Conservation (phyloP, 2,797 vertebrate species). For the Erpetoichthys calabaricus region DNA sequence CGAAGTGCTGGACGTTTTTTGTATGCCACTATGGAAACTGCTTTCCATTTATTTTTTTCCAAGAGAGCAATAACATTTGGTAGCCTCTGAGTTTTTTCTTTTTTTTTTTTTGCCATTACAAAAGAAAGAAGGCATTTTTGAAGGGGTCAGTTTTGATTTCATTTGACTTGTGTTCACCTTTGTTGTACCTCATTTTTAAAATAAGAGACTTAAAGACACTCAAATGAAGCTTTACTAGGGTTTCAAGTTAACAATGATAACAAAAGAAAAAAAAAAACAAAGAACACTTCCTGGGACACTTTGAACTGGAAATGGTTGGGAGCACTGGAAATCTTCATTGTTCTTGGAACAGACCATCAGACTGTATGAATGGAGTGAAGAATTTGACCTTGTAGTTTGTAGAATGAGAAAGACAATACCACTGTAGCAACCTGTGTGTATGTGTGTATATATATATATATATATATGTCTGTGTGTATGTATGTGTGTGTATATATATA, state of each 20-base stretch:
- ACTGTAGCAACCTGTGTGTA: too few relatives aligned
- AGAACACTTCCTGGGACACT: not conserved
- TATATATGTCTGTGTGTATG: too few relatives aligned
- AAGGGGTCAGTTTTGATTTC: conserved; percentile 7
- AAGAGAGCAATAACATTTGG: conserved; percentile 27
- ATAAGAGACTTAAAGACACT: conserved; percentile 12
- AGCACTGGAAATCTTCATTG: too few relatives aligned
- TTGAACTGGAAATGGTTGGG: not conserved
- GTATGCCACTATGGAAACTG: not conserved
- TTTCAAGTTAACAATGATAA: not conserved
- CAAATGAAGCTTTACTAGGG: conserved; percentile 21
- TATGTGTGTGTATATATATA: too few relatives aligned
- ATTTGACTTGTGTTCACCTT: conserved; percentile 3
- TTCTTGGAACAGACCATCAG: too few relatives aligned
- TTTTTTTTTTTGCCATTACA: conserved; percentile 22
- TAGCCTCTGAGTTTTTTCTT: conserved; percentile 7
- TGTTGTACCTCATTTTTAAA: conserved; percentile 14
- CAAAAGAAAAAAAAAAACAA: not conserved
- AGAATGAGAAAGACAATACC: too few relatives aligned
- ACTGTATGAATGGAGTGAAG: too few relatives aligned
- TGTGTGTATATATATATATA: too few relatives aligned
- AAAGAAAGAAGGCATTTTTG: conserved; percentile 23
- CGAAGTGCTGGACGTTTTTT: not conserved
- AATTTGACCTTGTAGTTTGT: too few relatives aligned
- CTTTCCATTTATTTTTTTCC: conserved; percentile 4